Evolutionary conservation across 1,140 invertebrate genomes (phyloP), one percentile per base, ranked within the genome.

Genomic region (Leptonema lineaticorne): DNA sequence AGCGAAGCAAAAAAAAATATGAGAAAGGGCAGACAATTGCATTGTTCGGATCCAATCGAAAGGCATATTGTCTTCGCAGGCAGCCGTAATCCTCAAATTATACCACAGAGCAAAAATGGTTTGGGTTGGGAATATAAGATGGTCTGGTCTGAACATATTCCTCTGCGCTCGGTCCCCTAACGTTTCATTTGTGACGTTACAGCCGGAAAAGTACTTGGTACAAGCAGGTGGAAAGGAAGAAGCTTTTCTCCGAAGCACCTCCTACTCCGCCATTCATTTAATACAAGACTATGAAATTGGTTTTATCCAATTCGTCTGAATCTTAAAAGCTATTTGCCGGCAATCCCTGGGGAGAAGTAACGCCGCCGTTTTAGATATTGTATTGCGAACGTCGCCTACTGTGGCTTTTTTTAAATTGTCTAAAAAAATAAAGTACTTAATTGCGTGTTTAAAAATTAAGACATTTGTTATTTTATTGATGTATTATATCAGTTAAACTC

Each of bases 231-330:
- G 7, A 33, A 24, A 6, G 16, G 58, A 41, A 22, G 56, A n/a
- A n/a, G n/a, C n/a, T n/a, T n/a, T n/a, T 9, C 28, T 26, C 2
- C 16, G 56, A 58, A 28, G 26, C 56, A 22, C 18, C 45, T 24
- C 46, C 11, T 8, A 18, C 67, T 72, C 56, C 62, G 56, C 70
- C 57, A 69, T 72, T 72, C 65, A 69, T 68, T 67, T 69, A 72
- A 67, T 72, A 69, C 71, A 69, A n/a, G 68, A 69, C 71, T 69
- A 69, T 72, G 68, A 72, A 72, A 72, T 72, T 69, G 71, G 71
- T 69, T 72, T 72, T 72, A 72, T 72, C 71, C 71, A 72, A 72
- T 72, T 72, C 71, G 71, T 72, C 71, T 72, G 71, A 69, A 72
- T 72, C 71, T 72, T 72, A 72, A 70, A 70, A 73, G 68, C 71